phyloP scores from a whole-genome alignment of 2,888 invertebrate species.

The Leucozona laternaria region DNA sequence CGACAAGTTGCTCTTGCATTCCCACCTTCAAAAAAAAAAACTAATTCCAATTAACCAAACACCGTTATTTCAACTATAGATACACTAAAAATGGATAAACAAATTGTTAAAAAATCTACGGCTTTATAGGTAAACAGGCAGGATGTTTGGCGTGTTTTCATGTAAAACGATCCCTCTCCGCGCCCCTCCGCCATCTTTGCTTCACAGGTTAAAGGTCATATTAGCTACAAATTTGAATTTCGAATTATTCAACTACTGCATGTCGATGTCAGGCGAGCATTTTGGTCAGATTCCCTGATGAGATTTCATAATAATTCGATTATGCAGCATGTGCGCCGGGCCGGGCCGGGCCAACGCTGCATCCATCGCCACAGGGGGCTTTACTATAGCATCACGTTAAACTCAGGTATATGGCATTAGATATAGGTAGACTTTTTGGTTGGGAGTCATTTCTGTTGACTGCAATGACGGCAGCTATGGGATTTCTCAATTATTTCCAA shows the following conservation, averaged over 20 bases:
- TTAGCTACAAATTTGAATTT: conserved; percentile 40
- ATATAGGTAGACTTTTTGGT: conserved; percentile 15
- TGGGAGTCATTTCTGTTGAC: neutral
- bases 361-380: conserved; percentile 16
- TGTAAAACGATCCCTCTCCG: neutral
- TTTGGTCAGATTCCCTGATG: conserved; percentile 30
- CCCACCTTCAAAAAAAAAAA: neutral
- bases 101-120: neutral
- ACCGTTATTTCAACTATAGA: conserved; percentile 16
- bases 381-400: conserved; percentile 23
- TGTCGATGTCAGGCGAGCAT: conserved; percentile 20
- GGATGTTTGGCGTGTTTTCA: conserved; percentile 6
- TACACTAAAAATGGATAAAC: conserved; percentile 10
- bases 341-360: conserved; percentile 11
- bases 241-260: conserved; percentile 10
- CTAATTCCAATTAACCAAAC: conserved; percentile 17
- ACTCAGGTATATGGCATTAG: neutral
- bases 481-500: conserved; percentile 48
- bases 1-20: neutral
- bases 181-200: neutral
- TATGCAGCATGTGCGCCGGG: conserved; percentile 22
- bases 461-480: conserved; percentile 23
- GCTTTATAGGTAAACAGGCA: neutral
- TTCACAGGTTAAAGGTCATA: conserved; percentile 56
- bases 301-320: conserved; percentile 59